Evolutionary conservation across 2,888 invertebrate genomes (phyloP), one percentile per base, ranked within the genome.

Genomic region (Tuta absoluta): DNA sequence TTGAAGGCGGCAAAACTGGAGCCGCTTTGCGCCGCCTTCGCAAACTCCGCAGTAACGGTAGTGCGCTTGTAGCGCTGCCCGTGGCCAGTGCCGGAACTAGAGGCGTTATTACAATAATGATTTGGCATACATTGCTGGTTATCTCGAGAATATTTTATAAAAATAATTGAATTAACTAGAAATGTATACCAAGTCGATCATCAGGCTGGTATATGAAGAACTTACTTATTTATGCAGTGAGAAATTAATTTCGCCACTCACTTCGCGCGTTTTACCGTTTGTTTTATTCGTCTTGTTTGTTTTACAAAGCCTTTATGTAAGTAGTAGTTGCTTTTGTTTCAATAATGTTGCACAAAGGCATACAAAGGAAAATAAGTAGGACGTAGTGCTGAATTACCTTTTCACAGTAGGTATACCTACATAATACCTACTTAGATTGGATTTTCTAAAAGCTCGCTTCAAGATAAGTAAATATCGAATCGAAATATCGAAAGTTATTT

Each of bases 31-130:
- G 71, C 67, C 71, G 72, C 69, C 72, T 71, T 71, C 73, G 71
- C 69, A 67, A 71, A 66, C 61, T 68, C 62, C 53, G 65, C 69
- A 68, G 69, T 82, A 84, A 84, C 85, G 79, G 81, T 78, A 77
- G 75, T 71, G 72, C 70, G 33, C 8, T 33, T 10, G 8, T 33
- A 75, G 78, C 81, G 78, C 37, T 48, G 17, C 45, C 2, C 23
- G 69, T 68, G 77, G 75, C 37, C 65, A 58, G 0, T 12, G 14
- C 4, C 38, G 17, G 45, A 60, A 60, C 60, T 60, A 60, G 33
- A 8, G 33, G 33, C 4, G 8, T 33, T 33, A 33, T 33, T 33
- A 5, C 33, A 33, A 10, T 33, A 33, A 33, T 8, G 8, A 8
- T 33, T 33, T 33, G 33, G 33, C 33, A 10, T 33, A 33, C 33